Evolutionary conservation across 2,888 invertebrate genomes (phyloP), one percentile per base, ranked within the genome.

Genomic region (Rhodophaea formosa): DNA sequence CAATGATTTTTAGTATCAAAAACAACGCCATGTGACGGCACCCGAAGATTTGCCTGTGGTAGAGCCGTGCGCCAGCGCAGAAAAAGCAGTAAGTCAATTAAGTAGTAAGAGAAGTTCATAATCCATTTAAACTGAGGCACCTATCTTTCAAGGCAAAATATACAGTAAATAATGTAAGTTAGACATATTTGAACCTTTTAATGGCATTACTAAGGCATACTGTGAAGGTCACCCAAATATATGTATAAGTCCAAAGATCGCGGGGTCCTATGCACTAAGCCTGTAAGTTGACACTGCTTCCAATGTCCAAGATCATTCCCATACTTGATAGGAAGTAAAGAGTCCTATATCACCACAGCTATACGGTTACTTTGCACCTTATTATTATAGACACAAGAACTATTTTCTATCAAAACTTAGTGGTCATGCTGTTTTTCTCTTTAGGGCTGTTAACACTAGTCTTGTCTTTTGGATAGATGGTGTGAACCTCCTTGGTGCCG

Each of bases 381-480:
- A 44, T 8, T 44, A 16, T 42, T 16, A 16, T 16, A 16, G 16
- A 53, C 30, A 54, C 46, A 43, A 45, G 55, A 10, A 15, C 17
- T 6, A 12, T 12, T n/a, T 39, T 51, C n/a, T 8, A 29, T 75
- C 74, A 88, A 64, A 88, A 89, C 60, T 87, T 88, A 0, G 90
- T 90, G 16, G 83, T 82, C 53, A 82, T 62, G 3, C 77, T 78
- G 61, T 77, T 68, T 56, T 80, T 73, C 51, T 77, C 73, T 15
- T 17, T 51, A 2, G 12, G 12, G 7, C 29, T 14, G 30, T 51
- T 16, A 16, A 39, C 16, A 10, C 15, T 16, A 12, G 10, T 7
- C 7, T 17, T 51, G 15, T 51, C 35, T 23, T 23, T 23, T 5
- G 23, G 12, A 17, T 12, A 10, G n/a, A 39, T 10, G 5, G 12